Base-by-base conservation (phyloP, 2,113 vertebrate genomes). In the Lepus europaeus region DNA sequence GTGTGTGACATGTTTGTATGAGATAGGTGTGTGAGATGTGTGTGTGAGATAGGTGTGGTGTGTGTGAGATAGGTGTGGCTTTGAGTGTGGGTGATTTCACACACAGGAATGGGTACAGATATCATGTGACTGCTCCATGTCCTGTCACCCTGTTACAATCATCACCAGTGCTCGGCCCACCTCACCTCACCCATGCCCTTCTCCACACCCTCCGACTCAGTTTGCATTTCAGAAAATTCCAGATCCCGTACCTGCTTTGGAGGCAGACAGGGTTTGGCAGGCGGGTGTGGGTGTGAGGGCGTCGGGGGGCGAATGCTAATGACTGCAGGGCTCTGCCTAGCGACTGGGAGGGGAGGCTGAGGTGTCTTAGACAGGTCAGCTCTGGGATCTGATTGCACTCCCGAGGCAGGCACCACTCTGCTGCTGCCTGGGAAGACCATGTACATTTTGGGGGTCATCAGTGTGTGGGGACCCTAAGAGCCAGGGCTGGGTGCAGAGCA, bases 121-220 rank as follows among this genome's bases (percentile, higher is more conserved):
- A 49, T 10, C 25, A 27, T n/a, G 36, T 12, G 19, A 13, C 9
- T 68, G 39, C 36, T 20, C 7, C 66, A 8, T 0, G 3, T 2
- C 22, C 22, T 8, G 1, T 31, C 7, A 3, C 7, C 29, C 29
- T 8, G 16, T 0, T 9, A 14, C 14, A 2, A 7, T 6, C 2
- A 3, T 8, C 16, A 17, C 9, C 36, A 39, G 45, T 20, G 2
- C 17, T 3, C 1, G 1, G 5, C 36, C 83, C 10, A 0, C 27
- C 39, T 17, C 0, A 1, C 6, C 7, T 27, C 72, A 19, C 59
- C 27, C 7, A 2, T 1, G 36, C 5, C 23, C 10, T 51, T 6
- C 9, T 1, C 0, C 20, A 7, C 45, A 13, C 49, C 33, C 23
- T 29, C n/a, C 51, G 6, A 4, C 61, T 68, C 9, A 73, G 61